These are phyloP conservation scores for Cyclina sinensis DNA, from an alignment of 1,140 invertebrate genomes.

Conservation along the genomic window DNA sequence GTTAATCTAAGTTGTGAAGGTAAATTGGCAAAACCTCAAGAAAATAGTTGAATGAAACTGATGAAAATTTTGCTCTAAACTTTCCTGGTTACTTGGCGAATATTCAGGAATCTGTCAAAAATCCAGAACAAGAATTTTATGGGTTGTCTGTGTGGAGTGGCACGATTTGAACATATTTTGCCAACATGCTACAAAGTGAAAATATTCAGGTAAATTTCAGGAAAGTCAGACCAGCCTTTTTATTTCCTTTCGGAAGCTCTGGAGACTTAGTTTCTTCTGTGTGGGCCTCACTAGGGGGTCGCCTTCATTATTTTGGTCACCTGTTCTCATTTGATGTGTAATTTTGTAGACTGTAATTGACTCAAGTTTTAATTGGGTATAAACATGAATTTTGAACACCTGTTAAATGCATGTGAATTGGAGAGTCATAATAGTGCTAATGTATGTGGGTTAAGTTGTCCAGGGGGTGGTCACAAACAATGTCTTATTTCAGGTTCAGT, in stretches of 20 bases:
- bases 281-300: neutral
- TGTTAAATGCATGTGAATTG: too few relatives aligned
- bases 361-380: too few relatives aligned
- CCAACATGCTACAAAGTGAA: neutral
- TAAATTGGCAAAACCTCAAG: neutral
- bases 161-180: neutral
- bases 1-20: neutral
- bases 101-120: conserved; percentile 26
- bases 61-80: conserved; percentile 1
- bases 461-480: too few relatives aligned
- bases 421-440: too few relatives aligned
- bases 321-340: too few relatives aligned
- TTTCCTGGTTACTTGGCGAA: conserved; percentile 7
- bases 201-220: neutral
- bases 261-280: neutral
- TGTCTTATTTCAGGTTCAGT: too few relatives aligned
- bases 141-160: neutral
- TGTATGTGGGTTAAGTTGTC: too few relatives aligned
- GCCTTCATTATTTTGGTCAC: too few relatives aligned
- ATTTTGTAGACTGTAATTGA: too few relatives aligned
- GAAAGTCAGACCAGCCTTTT: neutral
- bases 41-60: conserved; percentile 24
- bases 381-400: too few relatives aligned
- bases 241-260: neutral
- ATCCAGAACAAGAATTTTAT: conserved; percentile 5